Evolutionary conservation across 2,888 invertebrate species (phyloP).

Genomic region (Scaptomyza cyrtandrae): DNA sequence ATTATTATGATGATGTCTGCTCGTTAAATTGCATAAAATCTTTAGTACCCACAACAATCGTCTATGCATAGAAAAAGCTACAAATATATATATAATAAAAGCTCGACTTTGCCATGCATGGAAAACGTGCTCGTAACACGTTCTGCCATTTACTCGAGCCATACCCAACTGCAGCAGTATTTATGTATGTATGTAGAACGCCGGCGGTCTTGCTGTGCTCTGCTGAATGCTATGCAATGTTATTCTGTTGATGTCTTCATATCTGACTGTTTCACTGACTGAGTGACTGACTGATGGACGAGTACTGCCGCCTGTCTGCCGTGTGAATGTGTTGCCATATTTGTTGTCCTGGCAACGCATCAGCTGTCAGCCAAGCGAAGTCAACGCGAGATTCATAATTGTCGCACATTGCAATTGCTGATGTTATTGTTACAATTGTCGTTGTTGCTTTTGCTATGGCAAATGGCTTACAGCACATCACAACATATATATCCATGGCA

Average conservation of each 20-base stretch:
- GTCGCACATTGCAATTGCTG: slow-evolving; percentile 43
- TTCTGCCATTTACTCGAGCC: slow-evolving; percentile 20
- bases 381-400: slow-evolving; percentile 72
- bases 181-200: slow-evolving; percentile 49
- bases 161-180: slow-evolving; percentile 15
- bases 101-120: slow-evolving; percentile 15
- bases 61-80: slow-evolving; percentile 2
- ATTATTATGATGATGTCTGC: neutral
- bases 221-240: slow-evolving; percentile 9
- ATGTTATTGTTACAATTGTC: slow-evolving; percentile 20
- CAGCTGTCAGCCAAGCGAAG: slow-evolving; percentile 63
- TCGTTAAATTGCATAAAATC: slow-evolving; percentile 1
- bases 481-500: slow-evolving; percentile 11
- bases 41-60: slow-evolving; percentile 10
- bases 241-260: slow-evolving; percentile 64
- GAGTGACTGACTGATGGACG: slow-evolving; percentile 33
- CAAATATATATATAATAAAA: slow-evolving; percentile 6
- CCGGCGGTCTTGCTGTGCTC: slow-evolving; percentile 45
- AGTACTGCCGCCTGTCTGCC: slow-evolving; percentile 25
- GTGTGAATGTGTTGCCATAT: slow-evolving; percentile 2
- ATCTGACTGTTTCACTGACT: slow-evolving; percentile 30
- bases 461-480: slow-evolving; percentile 13
- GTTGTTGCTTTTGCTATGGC: slow-evolving; percentile 21
- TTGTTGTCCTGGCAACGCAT: slow-evolving; percentile 53
- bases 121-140: slow-evolving; percentile 44